Evolutionary conservation across 2,797 vertebrate genomes (phyloP).

Genomic region (Dipus sagitta): DNA sequence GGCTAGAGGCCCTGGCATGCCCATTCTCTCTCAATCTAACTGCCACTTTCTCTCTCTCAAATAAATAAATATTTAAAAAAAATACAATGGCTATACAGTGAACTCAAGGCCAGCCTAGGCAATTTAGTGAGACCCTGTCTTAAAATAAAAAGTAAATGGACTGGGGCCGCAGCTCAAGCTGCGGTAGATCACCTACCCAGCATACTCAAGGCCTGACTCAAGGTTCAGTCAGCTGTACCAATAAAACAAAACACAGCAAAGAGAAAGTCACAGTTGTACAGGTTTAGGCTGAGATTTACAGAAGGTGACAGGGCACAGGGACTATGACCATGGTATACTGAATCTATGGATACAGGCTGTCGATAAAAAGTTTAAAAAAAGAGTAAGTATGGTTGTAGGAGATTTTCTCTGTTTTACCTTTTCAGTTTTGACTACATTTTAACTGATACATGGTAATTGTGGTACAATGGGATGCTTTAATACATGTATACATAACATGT

Average conservation of each 20-base stretch:
- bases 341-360: too few relatives aligned
- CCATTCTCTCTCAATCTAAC: too few relatives aligned
- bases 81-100: not conserved
- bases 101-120: not conserved
- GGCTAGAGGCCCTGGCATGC: too few relatives aligned
- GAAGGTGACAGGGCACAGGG: fast-evolving
- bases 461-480: not conserved
- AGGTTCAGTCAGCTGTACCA: not conserved
- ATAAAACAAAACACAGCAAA: too few relatives aligned
- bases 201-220: not conserved
- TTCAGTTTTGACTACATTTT: not conserved
- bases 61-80: too few relatives aligned
- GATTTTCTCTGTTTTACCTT: not conserved
- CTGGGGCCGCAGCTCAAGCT: not conserved
- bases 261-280: not conserved
- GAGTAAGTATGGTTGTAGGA: not conserved
- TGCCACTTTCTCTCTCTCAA: too few relatives aligned
- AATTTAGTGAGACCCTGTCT: not conserved
- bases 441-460: not conserved
- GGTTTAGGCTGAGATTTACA: not conserved
- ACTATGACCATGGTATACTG: not conserved
- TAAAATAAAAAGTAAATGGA: not conserved
- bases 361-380: not conserved
- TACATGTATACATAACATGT: not conserved
- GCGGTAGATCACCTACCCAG: not conserved